Percentiles rank a stretch among this genome's conserved stretches.
Evolutionary conservation across 2,113 vertebrate species (phyloP).

Genomic region (Elachura formosa): DNA sequence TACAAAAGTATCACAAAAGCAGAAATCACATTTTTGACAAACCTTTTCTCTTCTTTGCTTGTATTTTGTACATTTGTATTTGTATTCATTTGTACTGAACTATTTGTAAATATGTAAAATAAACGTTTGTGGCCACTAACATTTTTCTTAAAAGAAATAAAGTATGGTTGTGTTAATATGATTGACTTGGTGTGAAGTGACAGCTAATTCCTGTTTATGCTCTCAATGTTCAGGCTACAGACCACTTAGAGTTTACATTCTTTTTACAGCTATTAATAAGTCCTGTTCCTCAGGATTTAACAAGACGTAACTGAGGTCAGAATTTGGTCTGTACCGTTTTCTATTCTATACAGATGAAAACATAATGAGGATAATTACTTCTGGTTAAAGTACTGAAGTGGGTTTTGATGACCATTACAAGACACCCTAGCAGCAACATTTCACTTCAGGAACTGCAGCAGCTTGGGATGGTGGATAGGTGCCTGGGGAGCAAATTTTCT

Average conservation of each 20-base stretch:
- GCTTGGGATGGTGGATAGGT: not conserved
- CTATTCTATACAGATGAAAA: not conserved
- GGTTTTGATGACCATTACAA: not conserved
- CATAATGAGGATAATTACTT: not conserved
- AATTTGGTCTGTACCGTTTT: not conserved
- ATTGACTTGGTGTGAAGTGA: not conserved
- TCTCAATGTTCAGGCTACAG: not conserved
- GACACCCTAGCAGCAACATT: not conserved
- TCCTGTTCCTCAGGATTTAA: not conserved
- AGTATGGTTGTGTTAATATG: not conserved
- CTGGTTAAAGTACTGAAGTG: not conserved
- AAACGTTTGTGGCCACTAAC: not conserved
- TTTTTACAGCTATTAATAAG: not conserved
- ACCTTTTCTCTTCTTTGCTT: not conserved
- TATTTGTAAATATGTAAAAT: constrained; percentile 8
- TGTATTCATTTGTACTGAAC: not conserved
- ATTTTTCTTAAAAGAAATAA: not conserved
- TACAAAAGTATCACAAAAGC: constrained; percentile 31
- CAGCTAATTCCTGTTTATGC: not conserved
- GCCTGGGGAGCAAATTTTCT: not conserved
- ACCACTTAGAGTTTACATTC: not conserved
- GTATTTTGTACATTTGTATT: constrained; percentile 12
- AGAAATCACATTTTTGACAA: constrained; percentile 29
- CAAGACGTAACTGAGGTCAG: not conserved
- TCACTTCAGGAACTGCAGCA: not conserved